phyloP scores from a whole-genome alignment of 2,888 invertebrate species.

The Drosophila macrothrix region DNA sequence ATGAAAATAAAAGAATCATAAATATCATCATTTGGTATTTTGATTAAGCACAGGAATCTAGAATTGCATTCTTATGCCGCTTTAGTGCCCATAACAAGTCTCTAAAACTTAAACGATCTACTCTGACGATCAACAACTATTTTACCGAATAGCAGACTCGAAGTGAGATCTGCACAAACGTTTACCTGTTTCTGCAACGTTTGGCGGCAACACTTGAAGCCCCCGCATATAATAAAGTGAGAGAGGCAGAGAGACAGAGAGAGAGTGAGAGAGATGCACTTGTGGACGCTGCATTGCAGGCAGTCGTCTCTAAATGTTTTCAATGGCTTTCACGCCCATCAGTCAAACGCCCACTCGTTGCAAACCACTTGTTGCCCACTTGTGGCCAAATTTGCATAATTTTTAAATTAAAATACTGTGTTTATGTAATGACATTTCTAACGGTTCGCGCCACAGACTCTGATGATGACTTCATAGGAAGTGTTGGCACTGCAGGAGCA shows the following conservation, averaged over 20 bases:
- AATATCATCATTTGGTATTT: background rate
- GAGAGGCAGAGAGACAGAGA: background rate
- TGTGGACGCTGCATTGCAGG: slow-evolving; percentile 8
- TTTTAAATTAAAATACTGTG: slow-evolving; percentile 73
- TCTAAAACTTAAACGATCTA: slow-evolving; percentile 2
- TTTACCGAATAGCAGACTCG: background rate
- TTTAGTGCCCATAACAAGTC: background rate
- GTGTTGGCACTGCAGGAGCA: slow-evolving; percentile 11
- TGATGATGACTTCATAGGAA: slow-evolving; percentile 71
- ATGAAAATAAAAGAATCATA: background rate
- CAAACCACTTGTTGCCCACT: slow-evolving; percentile 32
- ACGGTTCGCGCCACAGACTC: slow-evolving; percentile 51
- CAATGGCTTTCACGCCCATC: slow-evolving; percentile 64
- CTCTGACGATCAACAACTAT: background rate
- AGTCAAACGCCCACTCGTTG: slow-evolving; percentile 66
- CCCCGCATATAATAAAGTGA: slow-evolving; percentile 28
- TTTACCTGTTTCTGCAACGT: slow-evolving; percentile 43
- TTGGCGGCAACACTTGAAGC: slow-evolving; percentile 54
- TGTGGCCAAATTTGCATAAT: slow-evolving; percentile 70
- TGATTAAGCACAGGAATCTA: background rate
- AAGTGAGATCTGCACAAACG: slow-evolving; percentile 13
- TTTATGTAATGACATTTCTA: slow-evolving; percentile 77
- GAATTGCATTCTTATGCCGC: background rate
- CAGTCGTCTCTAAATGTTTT: slow-evolving; percentile 44
- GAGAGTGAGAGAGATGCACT: slow-evolving; percentile 2